Conservation (phyloP, 2,797 vertebrate genomes). For the Ceyx erithaca region DNA sequence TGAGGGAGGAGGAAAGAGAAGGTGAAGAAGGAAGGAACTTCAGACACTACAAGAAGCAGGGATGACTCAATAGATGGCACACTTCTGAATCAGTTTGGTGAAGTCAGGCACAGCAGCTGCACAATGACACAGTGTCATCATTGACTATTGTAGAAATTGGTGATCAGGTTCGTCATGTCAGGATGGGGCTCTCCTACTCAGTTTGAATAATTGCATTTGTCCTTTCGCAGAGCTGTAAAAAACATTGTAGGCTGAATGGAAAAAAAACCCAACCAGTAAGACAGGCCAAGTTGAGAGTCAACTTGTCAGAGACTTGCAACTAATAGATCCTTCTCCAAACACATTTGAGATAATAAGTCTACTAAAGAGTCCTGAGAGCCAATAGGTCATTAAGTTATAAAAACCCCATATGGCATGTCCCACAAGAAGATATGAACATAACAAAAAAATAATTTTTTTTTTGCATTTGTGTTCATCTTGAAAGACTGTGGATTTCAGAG, state of each 20-base stretch:
- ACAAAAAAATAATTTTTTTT: neutral
- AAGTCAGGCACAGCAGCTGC: neutral
- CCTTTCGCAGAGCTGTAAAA: neutral
- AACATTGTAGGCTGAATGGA: neutral
- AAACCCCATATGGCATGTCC: accelerated
- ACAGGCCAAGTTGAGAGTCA: neutral
- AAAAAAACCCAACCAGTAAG: neutral
- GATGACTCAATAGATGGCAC: neutral
- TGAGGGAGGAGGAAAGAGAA: neutral
- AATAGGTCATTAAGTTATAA: neutral
- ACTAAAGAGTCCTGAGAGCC: neutral
- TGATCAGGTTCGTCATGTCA: neutral
- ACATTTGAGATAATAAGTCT: neutral
- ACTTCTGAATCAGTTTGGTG: neutral
- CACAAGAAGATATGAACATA: neutral
- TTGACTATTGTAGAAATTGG: neutral
- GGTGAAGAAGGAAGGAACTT: neutral
- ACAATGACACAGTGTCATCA: neutral
- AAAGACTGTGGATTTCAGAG: neutral
- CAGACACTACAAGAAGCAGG: neutral
- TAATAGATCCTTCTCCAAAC: neutral
- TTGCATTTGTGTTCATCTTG: neutral
- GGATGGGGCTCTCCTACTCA: neutral
- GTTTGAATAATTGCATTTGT: neutral
- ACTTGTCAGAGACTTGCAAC: neutral